Conservation (phyloP, 2,113 vertebrate species). For the Aviceda subcristata region DNA sequence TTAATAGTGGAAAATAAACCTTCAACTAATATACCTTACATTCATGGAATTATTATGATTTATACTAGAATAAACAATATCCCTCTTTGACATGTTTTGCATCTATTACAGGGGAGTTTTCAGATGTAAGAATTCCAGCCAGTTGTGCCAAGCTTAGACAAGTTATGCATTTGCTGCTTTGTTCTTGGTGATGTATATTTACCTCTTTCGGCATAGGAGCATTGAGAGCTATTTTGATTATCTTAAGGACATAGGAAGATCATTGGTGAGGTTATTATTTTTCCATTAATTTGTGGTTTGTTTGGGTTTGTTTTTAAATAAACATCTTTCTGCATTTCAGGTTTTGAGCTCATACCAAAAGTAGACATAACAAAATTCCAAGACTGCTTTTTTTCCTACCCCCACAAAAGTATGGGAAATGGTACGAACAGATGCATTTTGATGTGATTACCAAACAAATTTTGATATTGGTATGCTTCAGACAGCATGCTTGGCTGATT, state of each 20-base stretch:
- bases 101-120: neutral
- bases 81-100: neutral
- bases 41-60: neutral
- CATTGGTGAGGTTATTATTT: neutral
- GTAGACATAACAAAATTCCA: neutral
- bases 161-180: neutral
- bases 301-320: fast-evolving
- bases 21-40: neutral
- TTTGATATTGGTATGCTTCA: neutral
- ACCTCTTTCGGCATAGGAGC: neutral
- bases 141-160: neutral
- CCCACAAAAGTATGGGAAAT: neutral
- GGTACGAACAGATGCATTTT: neutral
- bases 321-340: neutral
- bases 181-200: neutral
- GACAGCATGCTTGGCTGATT: neutral
- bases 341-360: neutral
- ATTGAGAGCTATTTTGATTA: neutral
- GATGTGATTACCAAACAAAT: neutral
- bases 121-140: neutral
- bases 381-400: neutral
- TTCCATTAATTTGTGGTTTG: neutral
- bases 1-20: neutral
- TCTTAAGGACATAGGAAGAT: neutral
- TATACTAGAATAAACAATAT: neutral